phyloP scores from a whole-genome alignment of 2,888 invertebrate genomes.

The Rambutsinella grinnellia region DNA sequence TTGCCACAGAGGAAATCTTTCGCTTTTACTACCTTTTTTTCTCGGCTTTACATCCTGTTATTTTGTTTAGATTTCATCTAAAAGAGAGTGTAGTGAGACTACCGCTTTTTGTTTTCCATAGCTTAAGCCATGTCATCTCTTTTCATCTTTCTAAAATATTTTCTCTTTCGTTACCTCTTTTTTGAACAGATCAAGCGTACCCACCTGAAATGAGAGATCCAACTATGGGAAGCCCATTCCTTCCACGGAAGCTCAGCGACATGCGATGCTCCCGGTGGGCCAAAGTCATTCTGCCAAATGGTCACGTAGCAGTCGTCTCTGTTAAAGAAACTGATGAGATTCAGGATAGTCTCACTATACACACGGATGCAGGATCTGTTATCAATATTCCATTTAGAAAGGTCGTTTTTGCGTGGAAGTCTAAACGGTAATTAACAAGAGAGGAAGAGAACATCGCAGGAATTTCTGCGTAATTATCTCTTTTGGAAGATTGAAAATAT shows the following conservation, averaged over 20 bases:
- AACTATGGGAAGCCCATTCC: slow-evolving; percentile 64
- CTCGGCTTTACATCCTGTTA: no score
- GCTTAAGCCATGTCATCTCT: no score
- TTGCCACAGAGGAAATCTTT: no score
- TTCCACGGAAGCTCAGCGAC: slow-evolving; percentile 64
- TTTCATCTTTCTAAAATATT: neutral
- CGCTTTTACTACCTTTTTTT: no score
- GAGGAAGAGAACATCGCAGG: neutral
- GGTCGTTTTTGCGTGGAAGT: slow-evolving; percentile 65
- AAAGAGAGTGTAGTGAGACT: no score
- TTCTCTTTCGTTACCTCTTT: slow-evolving; percentile 6
- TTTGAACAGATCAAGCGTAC: slow-evolving; percentile 48
- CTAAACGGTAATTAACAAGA: slow-evolving; percentile 42
- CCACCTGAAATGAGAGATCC: slow-evolving; percentile 56
- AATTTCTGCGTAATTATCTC: neutral
- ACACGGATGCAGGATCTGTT: slow-evolving; percentile 64
- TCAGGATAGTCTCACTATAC: slow-evolving; percentile 62
- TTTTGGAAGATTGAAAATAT: neutral
- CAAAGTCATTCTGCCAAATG: slow-evolving; percentile 66
- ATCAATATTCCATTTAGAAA: slow-evolving; percentile 64
- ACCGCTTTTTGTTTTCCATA: no score
- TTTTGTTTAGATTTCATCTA: no score
- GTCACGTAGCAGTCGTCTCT: slow-evolving; percentile 63
- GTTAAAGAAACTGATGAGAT: slow-evolving; percentile 65
- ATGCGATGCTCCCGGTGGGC: slow-evolving; percentile 64